phyloP scores from a whole-genome alignment of 2,113 vertebrate species.

The Barbus barbus region DNA sequence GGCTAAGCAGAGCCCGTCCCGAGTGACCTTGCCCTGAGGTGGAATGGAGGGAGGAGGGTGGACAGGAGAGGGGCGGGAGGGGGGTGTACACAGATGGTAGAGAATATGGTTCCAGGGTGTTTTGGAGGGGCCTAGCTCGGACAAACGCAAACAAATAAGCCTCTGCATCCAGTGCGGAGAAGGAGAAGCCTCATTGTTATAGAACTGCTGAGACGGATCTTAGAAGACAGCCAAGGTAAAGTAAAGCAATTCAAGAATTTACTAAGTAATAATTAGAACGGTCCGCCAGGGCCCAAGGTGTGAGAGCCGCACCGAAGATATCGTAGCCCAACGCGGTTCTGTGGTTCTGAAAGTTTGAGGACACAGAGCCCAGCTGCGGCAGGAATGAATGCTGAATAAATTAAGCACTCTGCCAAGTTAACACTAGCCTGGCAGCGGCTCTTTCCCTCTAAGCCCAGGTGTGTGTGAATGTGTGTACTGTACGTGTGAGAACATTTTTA shows the following conservation, averaged over 20 bases:
- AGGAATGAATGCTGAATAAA: slow-evolving; percentile 55
- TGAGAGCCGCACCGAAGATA: neutral
- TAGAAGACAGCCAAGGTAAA: neutral
- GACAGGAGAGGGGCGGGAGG: slow-evolving; percentile 27
- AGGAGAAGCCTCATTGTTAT: slow-evolving; percentile 18
- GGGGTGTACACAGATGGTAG: slow-evolving; percentile 56
- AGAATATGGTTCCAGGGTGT: slow-evolving; percentile 53
- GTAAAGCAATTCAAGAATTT: slow-evolving; percentile 7
- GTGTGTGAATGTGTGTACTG: slow-evolving; percentile 38
- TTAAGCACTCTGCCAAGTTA: slow-evolving; percentile 46
- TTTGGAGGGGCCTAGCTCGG: slow-evolving; percentile 38
- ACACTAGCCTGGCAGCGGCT: slow-evolving; percentile 48
- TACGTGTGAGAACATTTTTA: slow-evolving; percentile 3
- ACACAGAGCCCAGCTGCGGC: slow-evolving; percentile 49
- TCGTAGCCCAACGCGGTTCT: neutral
- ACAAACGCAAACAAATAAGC: slow-evolving; percentile 57
- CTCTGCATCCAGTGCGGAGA: slow-evolving; percentile 42
- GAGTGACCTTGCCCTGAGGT: slow-evolving; percentile 61
- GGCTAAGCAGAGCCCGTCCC: slow-evolving; percentile 52
- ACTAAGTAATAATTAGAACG: neutral
- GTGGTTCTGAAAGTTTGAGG: slow-evolving; percentile 34
- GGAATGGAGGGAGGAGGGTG: slow-evolving; percentile 29
- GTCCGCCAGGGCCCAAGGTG: neutral
- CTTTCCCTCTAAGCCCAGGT: slow-evolving; percentile 37
- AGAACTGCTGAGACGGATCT: slow-evolving; percentile 16